Conservation (phyloP, 1,140 invertebrate genomes). For the Drosophila prosaltans region DNA sequence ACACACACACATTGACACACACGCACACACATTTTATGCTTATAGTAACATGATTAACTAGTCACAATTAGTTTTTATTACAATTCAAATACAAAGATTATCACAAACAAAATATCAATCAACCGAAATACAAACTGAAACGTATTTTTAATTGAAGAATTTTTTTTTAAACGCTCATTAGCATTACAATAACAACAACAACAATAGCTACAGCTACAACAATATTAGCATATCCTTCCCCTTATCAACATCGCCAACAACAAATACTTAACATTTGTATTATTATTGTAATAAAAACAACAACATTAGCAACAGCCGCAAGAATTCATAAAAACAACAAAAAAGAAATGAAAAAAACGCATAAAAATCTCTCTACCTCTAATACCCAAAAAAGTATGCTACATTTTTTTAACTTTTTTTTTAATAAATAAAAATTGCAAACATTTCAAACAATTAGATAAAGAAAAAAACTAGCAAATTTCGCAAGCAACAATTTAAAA, state of each 20-base stretch:
- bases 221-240: not conserved
- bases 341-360: slow-evolving; percentile 39
- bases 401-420: slow-evolving; percentile 42
- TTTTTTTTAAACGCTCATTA: slow-evolving; percentile 61
- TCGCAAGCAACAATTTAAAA: slow-evolving; percentile 19
- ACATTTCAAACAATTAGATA: slow-evolving; percentile 18
- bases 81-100: slow-evolving; percentile 29
- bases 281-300: slow-evolving; percentile 49
- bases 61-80: slow-evolving; percentile 72
- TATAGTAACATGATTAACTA: slow-evolving; percentile 60
- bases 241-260: slow-evolving; percentile 31
- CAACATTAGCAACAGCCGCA: slow-evolving; percentile 22
- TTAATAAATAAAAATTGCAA: slow-evolving; percentile 31
- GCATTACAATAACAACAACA: slow-evolving; percentile 33
- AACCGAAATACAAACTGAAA: slow-evolving; percentile 30
- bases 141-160: slow-evolving; percentile 30
- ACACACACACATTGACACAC: not conserved
- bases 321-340: slow-evolving; percentile 30
- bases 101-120: slow-evolving; percentile 39
- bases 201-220: slow-evolving; percentile 21
- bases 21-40: slow-evolving; percentile 35
- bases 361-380: not conserved
- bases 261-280: slow-evolving; percentile 57
- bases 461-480: not conserved
- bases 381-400: slow-evolving; percentile 42